A percentile compares a stretch with the other conserved stretches of the same genome.
Conservation (phyloP, 2,888 invertebrate species). For the Campaea margaritaria region DNA sequence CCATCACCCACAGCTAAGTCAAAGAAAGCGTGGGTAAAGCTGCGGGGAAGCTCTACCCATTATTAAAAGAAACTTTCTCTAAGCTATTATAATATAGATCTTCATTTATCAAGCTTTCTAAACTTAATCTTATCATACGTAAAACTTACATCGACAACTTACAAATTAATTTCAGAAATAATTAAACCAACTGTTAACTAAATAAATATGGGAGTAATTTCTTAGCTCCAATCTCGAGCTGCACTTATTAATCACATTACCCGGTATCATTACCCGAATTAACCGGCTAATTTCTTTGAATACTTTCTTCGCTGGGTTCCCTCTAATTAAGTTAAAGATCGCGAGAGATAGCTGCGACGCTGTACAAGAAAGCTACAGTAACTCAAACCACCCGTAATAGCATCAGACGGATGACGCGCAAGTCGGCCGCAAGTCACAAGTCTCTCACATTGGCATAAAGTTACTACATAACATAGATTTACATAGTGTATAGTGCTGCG, state of each 20-base stretch:
- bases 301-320: conserved; percentile 65
- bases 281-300: conserved; percentile 71
- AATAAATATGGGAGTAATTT: conserved; percentile 31
- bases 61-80: no score
- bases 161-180: conserved; percentile 32
- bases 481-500: no score
- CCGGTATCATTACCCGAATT: conserved; percentile 65
- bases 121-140: neutral
- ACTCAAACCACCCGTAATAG: conserved; percentile 12
- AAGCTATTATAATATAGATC: no score
- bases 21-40: no score
- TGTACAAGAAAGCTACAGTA: conserved; percentile 21
- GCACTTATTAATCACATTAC: conserved; percentile 60
- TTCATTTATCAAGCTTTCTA: no score
- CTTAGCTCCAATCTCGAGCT: conserved; percentile 32
- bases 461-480: no score
- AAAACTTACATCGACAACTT: neutral
- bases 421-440: no score
- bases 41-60: no score
- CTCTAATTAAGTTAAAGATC: conserved; percentile 74
- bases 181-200: conserved; percentile 27
- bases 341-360: conserved; percentile 47
- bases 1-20: no score
- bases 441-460: no score
- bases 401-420: no score